A percentile compares a stretch with the other conserved stretches of the same genome.
Conservation (phyloP, 2,888 invertebrate species). For the Amiota mariae region DNA sequence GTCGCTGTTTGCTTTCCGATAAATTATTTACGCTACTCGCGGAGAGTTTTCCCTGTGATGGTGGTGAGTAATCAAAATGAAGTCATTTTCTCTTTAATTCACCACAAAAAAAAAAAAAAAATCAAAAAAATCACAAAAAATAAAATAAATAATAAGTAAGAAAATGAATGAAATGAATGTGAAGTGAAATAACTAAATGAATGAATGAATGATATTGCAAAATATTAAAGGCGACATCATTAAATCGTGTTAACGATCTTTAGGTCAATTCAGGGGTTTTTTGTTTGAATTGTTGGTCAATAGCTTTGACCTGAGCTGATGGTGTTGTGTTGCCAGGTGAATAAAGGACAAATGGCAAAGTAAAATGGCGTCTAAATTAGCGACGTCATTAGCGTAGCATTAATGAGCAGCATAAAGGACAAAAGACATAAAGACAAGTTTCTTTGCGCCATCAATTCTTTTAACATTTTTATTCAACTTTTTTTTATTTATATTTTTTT, state of each 20-base stretch:
- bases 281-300: constrained; percentile 6
- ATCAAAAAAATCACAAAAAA: background rate
- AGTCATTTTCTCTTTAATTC: background rate
- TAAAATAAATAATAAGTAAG: constrained; percentile 2
- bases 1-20: constrained; percentile 74
- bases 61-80: constrained; percentile 60
- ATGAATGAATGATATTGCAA: background rate
- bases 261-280: constrained; percentile 13
- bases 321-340: background rate
- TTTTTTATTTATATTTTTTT: background rate
- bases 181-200: background rate
- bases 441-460: background rate
- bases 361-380: constrained; percentile 56
- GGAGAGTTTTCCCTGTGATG: constrained; percentile 73
- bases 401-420: background rate
- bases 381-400: constrained; percentile 51
- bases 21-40: constrained; percentile 73
- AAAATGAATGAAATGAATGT: background rate
- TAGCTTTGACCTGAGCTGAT: background rate
- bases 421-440: background rate
- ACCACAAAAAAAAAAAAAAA: background rate
- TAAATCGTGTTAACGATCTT: constrained; percentile 21
- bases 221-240: constrained; percentile 20
- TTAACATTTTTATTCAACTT: background rate
- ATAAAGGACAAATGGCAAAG: constrained; percentile 26